Conservation (phyloP, 2,113 vertebrate species). For the Catharus bicknelli region DNA sequence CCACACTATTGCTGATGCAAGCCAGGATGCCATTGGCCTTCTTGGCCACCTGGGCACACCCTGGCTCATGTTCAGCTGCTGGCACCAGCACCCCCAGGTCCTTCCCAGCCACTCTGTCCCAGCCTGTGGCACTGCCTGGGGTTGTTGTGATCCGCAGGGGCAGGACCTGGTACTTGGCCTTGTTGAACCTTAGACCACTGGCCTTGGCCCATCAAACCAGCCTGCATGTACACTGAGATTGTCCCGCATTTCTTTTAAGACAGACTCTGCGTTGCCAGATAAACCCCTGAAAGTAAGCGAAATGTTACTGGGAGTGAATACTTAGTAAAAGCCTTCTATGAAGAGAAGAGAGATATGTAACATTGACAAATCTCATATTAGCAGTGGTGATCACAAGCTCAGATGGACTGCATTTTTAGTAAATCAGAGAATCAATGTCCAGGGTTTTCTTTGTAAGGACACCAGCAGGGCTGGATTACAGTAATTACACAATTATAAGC, state of each 20-base stretch:
- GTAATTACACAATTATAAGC: no score
- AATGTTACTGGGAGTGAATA: neutral
- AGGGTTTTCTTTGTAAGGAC: neutral
- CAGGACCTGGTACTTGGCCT: rapidly evolving
- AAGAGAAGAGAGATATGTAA: neutral
- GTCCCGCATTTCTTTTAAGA: neutral
- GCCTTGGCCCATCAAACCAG: rapidly evolving
- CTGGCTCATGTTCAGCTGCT: no score
- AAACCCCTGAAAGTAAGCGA: neutral
- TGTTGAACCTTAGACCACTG: neutral
- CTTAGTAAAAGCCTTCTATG: neutral
- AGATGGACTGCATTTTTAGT: neutral
- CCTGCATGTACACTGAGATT: neutral
- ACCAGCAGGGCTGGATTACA: neutral
- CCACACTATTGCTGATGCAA: no score
- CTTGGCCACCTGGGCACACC: no score
- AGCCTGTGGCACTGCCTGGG: neutral
- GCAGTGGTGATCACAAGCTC: neutral
- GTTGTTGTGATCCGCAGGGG: neutral
- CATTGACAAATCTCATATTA: neutral
- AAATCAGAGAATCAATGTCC: neutral
- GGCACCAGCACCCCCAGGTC: neutral
- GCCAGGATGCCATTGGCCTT: no score
- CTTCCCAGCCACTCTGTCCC: neutral
- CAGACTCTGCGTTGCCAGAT: neutral